Percentiles rank a stretch among this genome's conserved stretches.
Conservation (phyloP, 2,113 vertebrate genomes). For the Gymnogyps californianus region DNA sequence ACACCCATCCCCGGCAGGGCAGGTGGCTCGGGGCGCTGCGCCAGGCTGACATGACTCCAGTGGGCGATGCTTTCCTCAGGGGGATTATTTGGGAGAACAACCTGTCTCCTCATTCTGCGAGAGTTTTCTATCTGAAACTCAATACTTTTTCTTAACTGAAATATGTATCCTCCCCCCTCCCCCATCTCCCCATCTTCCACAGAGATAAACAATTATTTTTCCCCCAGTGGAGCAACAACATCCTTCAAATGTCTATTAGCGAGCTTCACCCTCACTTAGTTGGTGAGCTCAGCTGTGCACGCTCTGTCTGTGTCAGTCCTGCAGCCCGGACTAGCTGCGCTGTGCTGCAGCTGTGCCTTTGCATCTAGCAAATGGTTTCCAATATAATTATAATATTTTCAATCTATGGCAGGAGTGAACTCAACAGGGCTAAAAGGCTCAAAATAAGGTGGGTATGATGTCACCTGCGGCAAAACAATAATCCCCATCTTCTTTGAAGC, state of each 20-base stretch:
- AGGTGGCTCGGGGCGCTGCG: rapidly evolving
- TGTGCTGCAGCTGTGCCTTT: neutral
- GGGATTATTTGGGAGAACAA: neutral
- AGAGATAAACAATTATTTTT: neutral
- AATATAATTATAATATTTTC: neutral
- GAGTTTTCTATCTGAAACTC: neutral
- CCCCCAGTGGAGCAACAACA: neutral
- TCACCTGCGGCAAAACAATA: neutral
- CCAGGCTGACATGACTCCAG: neutral
- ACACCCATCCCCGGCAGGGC: rapidly evolving
- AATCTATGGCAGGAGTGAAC: neutral
- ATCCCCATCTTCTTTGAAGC: neutral
- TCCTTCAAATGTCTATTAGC: neutral
- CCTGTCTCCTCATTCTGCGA: neutral
- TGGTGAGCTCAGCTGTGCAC: neutral
- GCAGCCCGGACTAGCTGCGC: neutral
- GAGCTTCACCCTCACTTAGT: neutral
- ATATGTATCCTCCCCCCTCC: neutral
- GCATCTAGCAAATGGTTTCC: neutral
- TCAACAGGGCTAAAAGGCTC: neutral
- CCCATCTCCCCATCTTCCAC: neutral
- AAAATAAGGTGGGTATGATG: neutral
- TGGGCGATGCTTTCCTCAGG: rapidly evolving
- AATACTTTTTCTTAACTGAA: neutral
- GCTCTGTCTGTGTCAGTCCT: neutral